Base-by-base conservation (phyloP, 2,113 vertebrate species). In the Odobenus rosmarus region DNA sequence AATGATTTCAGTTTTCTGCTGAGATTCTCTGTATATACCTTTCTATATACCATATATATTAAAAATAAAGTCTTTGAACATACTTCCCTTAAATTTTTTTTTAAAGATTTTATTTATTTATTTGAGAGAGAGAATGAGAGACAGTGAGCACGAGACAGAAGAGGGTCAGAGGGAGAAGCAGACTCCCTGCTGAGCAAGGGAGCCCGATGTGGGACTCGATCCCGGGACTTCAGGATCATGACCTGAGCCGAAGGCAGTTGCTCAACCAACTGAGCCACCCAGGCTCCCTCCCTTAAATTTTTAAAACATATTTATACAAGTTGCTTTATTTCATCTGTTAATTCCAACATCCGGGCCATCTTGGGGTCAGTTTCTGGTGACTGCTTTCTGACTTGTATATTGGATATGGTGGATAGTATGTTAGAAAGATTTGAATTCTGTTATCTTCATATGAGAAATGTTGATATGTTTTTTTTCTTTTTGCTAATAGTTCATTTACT, bases 281-380 rank as follows among this genome's bases (percentile, higher is more conserved):
- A 39, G 39, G 39, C 39, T 39, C 3, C 39, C 39, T 61, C n/a
- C 19, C 51, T 79, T 71, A 39, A 71, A 24, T 13, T 39, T 86
- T 91, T 69, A 69, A 91, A 57, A 16, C 51, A 39, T 67, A 24
- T 95, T 79, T 79, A 13, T 83, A 96, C 28, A 39, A 64, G 26
- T 59, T 89, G 2, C 49, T 93, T 84, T 83, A 84, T 11, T 85
- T 92, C 61, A 89, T 62, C 31, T 85, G 53, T 92, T 96, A 88
- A 84, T 64, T 72, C 28, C 46, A 79, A 69, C 28, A 16, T 92
- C 51, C 42, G 28, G 28, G 10, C 53, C 53, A 16, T 95, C 31
- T 64, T 28, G 24, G 18, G 19, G 21, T 84, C 69, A 59, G 42
- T 96, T 93, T 80, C 61, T 85, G 3, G 64, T 88, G 62, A 72